Evolutionary conservation across 2,113 vertebrate genomes (phyloP).

Genomic region (Podarcis muralis): DNA sequence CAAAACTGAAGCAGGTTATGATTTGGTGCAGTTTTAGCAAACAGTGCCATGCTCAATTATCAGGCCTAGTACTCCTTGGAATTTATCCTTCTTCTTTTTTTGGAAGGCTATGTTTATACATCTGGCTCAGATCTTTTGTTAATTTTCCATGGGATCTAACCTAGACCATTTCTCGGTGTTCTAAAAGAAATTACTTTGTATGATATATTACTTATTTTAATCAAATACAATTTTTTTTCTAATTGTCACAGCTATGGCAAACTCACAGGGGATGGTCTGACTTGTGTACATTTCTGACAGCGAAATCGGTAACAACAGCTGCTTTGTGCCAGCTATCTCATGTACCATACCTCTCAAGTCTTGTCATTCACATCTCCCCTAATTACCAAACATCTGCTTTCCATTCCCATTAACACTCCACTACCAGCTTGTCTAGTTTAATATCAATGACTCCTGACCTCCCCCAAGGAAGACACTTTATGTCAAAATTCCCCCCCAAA

Average conservation of each 20-base stretch:
- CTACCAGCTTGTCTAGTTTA: constrained; percentile 95
- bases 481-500: constrained; percentile 84
- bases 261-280: constrained; percentile 88
- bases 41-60: constrained; percentile 13
- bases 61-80: constrained; percentile 11
- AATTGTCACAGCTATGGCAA: constrained; percentile 80
- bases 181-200: constrained; percentile 39
- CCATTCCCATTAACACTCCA: constrained; percentile 93
- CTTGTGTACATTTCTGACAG: constrained; percentile 93
- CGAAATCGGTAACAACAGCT: constrained; percentile 92
- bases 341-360: constrained; percentile 90
- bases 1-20: background rate
- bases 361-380: constrained; percentile 99
- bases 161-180: constrained; percentile 38
- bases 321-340: constrained; percentile 89
- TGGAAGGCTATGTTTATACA: constrained; percentile 25
- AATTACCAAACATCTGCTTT: constrained; percentile 99
- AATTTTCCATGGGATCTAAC: constrained; percentile 27
- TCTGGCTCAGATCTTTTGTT: background rate
- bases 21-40: background rate
- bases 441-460: constrained; percentile 94
- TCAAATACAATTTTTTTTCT: constrained; percentile 77
- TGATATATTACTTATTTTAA: constrained; percentile 79
- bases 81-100: background rate
- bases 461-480: constrained; percentile 89